Base-by-base conservation (phyloP, 2,113 vertebrate species). In the Puma concolor region DNA sequence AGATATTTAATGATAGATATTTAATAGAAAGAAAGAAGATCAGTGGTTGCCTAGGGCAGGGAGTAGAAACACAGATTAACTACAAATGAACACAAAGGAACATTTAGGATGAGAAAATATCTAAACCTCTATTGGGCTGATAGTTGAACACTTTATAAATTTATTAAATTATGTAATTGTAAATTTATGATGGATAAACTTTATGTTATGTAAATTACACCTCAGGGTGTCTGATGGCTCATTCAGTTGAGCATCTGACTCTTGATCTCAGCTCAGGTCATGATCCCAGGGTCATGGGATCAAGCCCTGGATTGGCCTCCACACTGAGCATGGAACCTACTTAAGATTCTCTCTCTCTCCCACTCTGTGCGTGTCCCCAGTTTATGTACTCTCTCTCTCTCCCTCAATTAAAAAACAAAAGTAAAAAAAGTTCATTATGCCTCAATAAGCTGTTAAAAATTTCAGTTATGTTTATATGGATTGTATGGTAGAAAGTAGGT, bases 401-500 rank as follows among this genome's bases (percentile, higher is more conserved):
- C 71, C 38, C n/a, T 41, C 12, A 74, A 74, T 41, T 74, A 74
- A 74, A 41, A 74, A 74, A 27, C 11, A 74, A 64, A 64, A 74
- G 17, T 74, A 74, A 74, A 4, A 74, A 74, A 25, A 41, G 15
- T 7, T 3, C 29, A 60, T 60, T 60, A 60, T 60, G 19, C 57
- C 27, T 64, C 27, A 66, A 66, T 66, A 66, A 66, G 27, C 57
- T 60, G 7, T 31, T 66, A 44, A 93, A 64, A 27, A 2, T 29
- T 10, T 3, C 12, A 48, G 0, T 2, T 33, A 14, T 31, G 3
- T 71, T 44, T 71, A n/a, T 10, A 79, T 3, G 12, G 11, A 54
- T 13, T 52, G 7, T 16, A 74, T 23, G 23, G 21, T 72, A 93
- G 14, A 50, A 0, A 63, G 0, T 38, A 23, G 64, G 33, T 48